Conservation (phyloP, 1,140 invertebrate species). For the Physella acuta region DNA sequence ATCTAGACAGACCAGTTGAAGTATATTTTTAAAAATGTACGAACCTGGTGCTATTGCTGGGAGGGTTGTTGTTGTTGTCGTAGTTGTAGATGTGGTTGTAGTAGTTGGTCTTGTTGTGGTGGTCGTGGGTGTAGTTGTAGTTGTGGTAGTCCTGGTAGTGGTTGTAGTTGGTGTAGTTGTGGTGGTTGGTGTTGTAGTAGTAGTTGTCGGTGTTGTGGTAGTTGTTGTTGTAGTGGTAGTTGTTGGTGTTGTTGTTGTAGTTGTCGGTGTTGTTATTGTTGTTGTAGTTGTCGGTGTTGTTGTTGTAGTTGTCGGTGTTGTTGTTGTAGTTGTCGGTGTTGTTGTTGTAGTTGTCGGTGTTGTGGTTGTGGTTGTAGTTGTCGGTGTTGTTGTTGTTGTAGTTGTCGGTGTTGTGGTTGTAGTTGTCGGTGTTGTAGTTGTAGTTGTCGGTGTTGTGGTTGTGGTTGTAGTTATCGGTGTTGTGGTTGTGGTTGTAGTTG, state of each 20-base stretch:
- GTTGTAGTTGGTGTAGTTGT: not conserved
- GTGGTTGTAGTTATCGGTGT: not conserved
- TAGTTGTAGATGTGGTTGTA: not conserved
- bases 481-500: not conserved
- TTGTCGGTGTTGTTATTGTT: not conserved
- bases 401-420: constrained; percentile 5
- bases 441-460: not conserved
- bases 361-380: not conserved
- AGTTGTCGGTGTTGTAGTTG: not conserved
- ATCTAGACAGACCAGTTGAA: too few relatives aligned
- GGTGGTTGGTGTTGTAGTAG: not conserved
- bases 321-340: not conserved
- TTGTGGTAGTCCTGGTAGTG: constrained; percentile 2
- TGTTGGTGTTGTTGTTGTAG: not conserved
- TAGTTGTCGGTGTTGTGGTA: not conserved
- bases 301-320: not conserved
- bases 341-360: not conserved
- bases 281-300: not conserved
- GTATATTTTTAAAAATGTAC: too few relatives aligned
- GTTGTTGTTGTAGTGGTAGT: constrained; percentile 4
- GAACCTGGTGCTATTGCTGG: not conserved
- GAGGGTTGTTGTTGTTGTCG: not conserved
- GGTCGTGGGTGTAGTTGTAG: not conserved
- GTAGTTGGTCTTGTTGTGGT: not conserved
- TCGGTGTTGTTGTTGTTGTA: constrained; percentile 1